Conservation (phyloP, 2,113 vertebrate species). For the Microtus oregoni region DNA sequence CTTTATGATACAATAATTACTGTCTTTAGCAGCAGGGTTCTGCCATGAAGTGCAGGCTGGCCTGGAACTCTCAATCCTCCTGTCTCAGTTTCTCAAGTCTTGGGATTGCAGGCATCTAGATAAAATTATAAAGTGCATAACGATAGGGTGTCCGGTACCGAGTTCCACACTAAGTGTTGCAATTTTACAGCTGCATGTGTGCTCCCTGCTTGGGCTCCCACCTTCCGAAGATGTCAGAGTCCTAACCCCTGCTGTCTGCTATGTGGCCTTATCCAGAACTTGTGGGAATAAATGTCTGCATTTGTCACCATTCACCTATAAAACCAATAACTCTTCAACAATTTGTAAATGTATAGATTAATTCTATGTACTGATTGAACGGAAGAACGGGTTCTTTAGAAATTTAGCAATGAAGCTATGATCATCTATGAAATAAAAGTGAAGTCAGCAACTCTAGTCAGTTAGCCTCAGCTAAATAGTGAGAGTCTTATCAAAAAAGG, state of each 20-base stretch:
- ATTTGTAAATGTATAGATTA: background rate
- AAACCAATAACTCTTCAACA: slow-evolving; percentile 24
- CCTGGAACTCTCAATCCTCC: background rate
- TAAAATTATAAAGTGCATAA: slow-evolving; percentile 18
- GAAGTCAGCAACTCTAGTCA: background rate
- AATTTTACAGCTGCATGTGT: background rate
- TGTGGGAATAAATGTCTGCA: slow-evolving; percentile 4
- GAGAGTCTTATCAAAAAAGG: background rate
- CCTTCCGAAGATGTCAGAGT: background rate
- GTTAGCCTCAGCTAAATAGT: background rate
- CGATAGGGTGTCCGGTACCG: background rate
- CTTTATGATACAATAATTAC: background rate
- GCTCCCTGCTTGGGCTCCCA: no score
- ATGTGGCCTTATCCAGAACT: background rate
- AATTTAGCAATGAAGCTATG: background rate
- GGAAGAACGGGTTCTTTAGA: background rate
- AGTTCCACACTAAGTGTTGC: background rate
- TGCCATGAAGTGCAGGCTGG: background rate
- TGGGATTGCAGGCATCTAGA: background rate
- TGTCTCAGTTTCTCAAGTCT: background rate
- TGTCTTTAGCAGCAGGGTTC: background rate
- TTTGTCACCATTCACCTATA: background rate
- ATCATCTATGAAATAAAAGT: background rate
- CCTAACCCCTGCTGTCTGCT: background rate
- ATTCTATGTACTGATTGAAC: background rate